Evolutionary conservation across 2,113 vertebrate species (phyloP), one percentile per base, ranked within the genome.

Genomic region (Tychaedon coryphoeus): DNA sequence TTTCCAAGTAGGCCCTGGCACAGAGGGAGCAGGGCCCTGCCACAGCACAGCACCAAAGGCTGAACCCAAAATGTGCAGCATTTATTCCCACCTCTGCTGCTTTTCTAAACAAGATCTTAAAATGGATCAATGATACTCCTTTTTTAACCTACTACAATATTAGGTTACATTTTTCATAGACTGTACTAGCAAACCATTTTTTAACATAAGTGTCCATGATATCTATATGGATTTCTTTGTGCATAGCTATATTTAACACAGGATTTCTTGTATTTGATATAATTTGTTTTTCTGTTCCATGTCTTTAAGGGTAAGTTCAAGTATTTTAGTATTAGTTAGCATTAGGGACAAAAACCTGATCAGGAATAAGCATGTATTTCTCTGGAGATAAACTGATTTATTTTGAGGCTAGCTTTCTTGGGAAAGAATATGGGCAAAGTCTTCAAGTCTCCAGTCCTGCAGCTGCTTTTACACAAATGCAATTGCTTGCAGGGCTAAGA

Each of bases 181-280:
- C 6, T 54, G 3, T 33, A 29, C 8, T 34, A 62, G 17, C 9
- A 66, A 86, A 42, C 5, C 1, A 5, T 38, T 79, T 62, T 57
- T 57, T 5, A 29, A 53, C 5, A 6, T 8, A 25, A 14, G 0
- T 25, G 4, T 71, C 34, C 20, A 5, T 33, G 12, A 29, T 31
- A 56, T 25, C 5, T 40, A 3, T 31, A 14, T 14, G 8, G 4
- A 56, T 67, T 50, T 78, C 4, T 56, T 78, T 80, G 6, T 76
- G 25, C 3, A 0, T 12, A 62, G 4, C 25, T 70, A 3, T 56
- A 47, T 88, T 72, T 83, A 56, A 61, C 15, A 29, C 43, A 28
- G 19, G 5, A 36, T 65, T 88, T 78, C 14, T 65, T 77, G 13
- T n/a, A 40, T 57, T 65, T 84, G 43, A 34, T 45, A 9, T n/a